phyloP scores from a whole-genome alignment of 1,140 invertebrate genomes.

The Drosophila eugracilis region DNA sequence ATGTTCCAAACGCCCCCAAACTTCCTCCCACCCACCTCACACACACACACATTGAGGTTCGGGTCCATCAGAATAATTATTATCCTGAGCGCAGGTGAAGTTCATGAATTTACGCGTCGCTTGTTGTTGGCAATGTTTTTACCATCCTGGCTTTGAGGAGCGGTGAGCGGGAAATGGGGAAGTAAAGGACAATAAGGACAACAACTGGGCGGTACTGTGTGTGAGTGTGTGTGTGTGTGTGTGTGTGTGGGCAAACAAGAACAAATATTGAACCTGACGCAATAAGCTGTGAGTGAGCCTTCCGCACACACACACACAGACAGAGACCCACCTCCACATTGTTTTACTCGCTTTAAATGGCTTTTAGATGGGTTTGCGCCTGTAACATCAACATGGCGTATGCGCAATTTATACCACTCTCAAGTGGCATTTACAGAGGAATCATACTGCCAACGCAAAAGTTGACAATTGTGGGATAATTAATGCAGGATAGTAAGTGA shows the following conservation, averaged over 20 bases:
- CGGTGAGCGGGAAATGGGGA: conserved; percentile 4
- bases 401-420: conserved; percentile 65
- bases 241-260: conserved; percentile 43
- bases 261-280: conserved; percentile 78
- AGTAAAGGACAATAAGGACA: conserved; percentile 64
- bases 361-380: conserved; percentile 52
- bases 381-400: conserved; percentile 41
- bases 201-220: conserved; percentile 29
- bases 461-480: conserved; percentile 50
- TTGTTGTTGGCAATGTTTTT: conserved; percentile 68
- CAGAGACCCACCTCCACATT: conserved; percentile 25
- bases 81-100: conserved; percentile 55
- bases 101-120: conserved; percentile 67
- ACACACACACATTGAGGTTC: conserved; percentile 19
- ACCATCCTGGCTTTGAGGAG: conserved; percentile 19
- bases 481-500: conserved; percentile 26
- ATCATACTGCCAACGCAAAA: conserved; percentile 24
- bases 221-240: conserved; percentile 10
- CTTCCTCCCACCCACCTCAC: background rate
- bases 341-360: conserved; percentile 65
- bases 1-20: conserved; percentile 33
- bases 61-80: conserved; percentile 59
- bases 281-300: conserved; percentile 55
- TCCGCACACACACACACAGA: conserved; percentile 1
- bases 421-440: conserved; percentile 53